Percentiles rank a stretch among this genome's conserved stretches.
Evolutionary conservation across 2,113 vertebrate genomes (phyloP).

Genomic region (Python bivittatus): DNA sequence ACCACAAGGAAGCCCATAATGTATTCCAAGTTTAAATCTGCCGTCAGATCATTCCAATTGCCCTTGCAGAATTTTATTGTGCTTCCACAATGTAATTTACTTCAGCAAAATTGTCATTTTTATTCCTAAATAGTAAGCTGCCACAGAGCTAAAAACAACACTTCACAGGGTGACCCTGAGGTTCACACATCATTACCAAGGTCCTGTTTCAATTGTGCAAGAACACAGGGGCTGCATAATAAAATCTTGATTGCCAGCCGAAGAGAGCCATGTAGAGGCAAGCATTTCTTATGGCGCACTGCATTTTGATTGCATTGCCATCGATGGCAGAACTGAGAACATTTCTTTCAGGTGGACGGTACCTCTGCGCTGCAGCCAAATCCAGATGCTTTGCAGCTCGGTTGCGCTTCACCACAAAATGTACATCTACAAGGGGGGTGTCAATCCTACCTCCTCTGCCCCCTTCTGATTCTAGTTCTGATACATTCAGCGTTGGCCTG

Average conservation of each 20-base stretch:
- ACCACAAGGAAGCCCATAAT: background rate
- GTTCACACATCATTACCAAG: background rate
- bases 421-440: background rate
- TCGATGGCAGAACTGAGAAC: background rate
- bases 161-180: constrained; percentile 57
- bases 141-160: constrained; percentile 39
- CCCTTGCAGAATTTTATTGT: constrained; percentile 33
- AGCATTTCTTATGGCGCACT: constrained; percentile 19
- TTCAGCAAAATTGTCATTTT: constrained; percentile 54
- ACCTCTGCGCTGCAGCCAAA: background rate
- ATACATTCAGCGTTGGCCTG: background rate
- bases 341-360: background rate
- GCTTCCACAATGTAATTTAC: constrained; percentile 44
- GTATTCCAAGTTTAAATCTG: constrained; percentile 20
- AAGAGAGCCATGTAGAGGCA: constrained; percentile 28
- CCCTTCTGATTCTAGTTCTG: background rate
- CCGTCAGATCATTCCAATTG: constrained; percentile 34
- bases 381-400: background rate
- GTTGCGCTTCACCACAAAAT: background rate
- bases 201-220: constrained; percentile 55
- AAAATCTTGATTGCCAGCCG: constrained; percentile 51
- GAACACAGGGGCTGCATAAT: constrained; percentile 50
- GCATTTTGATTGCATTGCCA: constrained; percentile 34
- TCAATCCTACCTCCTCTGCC: too few species aligned
- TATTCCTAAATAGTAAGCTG: constrained; percentile 44